Evolutionary conservation across 1,140 invertebrate species (phyloP).

Genomic region (Trachelipus rathkii): DNA sequence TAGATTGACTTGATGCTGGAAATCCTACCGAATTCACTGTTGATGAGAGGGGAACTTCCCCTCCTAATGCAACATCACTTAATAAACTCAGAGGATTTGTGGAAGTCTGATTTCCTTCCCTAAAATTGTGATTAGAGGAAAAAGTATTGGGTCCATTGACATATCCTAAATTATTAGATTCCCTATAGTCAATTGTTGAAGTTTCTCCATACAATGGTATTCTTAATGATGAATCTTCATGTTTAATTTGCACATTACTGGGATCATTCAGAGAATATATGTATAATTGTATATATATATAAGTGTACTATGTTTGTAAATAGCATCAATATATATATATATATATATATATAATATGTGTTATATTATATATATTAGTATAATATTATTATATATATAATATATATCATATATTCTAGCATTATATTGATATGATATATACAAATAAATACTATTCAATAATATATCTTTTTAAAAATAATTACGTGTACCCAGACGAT

Average conservation of each 20-base stretch:
- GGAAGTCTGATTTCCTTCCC: neutral
- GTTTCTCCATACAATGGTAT: neutral
- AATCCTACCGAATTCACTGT: neutral
- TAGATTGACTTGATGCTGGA: neutral
- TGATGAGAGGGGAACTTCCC: neutral
- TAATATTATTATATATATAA: too few relatives aligned
- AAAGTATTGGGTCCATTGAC: neutral
- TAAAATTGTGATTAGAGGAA: neutral
- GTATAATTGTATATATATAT: too few relatives aligned
- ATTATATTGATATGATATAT: too few relatives aligned
- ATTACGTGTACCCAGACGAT: too few relatives aligned
- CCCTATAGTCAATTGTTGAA: neutral
- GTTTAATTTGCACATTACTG: neutral
- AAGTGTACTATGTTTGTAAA: too few relatives aligned
- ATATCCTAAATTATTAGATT: neutral
- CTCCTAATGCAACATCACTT: slow-evolving; percentile 1
- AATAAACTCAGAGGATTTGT: neutral
- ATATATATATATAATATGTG: too few relatives aligned
- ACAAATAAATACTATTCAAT: too few relatives aligned
- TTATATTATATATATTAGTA: too few relatives aligned
- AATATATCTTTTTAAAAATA: too few relatives aligned
- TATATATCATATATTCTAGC: too few relatives aligned
- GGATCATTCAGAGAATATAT: neutral
- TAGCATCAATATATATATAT: too few relatives aligned
- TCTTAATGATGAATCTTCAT: neutral